Evolutionary conservation across 1,140 invertebrate species (phyloP).

Genomic region (Chrysomallon squamiferum): DNA sequence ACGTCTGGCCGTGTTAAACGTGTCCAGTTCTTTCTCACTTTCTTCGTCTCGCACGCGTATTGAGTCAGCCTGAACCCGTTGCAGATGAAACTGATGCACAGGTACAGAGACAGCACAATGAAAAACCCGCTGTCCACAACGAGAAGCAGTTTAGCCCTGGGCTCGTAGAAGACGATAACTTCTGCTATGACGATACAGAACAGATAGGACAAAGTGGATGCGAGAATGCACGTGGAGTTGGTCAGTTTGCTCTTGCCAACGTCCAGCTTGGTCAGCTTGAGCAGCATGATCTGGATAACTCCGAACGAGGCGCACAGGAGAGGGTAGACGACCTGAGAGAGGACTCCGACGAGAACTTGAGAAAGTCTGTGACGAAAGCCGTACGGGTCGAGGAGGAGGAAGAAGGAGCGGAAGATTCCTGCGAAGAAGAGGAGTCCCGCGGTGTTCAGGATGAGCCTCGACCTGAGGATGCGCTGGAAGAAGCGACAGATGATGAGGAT

Average conservation of each 20-base stretch:
- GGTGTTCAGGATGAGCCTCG: constrained; percentile 17
- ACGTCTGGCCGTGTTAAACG: constrained; percentile 9
- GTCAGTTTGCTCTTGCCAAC: constrained; percentile 15
- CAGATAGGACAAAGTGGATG: constrained; percentile 16
- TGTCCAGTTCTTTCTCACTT: constrained; percentile 13
- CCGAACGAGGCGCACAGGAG: constrained; percentile 20
- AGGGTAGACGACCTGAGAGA: constrained; percentile 20
- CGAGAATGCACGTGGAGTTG: constrained; percentile 14
- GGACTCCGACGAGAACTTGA: constrained; percentile 9
- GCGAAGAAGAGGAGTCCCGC: constrained; percentile 7
- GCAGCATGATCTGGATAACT: constrained; percentile 22
- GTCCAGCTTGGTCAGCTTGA: constrained; percentile 19
- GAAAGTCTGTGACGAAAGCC: constrained; percentile 11
- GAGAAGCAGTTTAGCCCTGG: constrained; percentile 12
- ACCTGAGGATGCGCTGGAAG: neutral
- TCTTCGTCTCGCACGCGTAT: constrained; percentile 18
- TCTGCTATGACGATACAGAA: constrained; percentile 19
- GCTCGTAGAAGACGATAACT: constrained; percentile 16
- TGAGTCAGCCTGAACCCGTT: constrained; percentile 22
- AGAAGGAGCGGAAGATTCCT: constrained; percentile 10
- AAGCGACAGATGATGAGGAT: constrained; percentile 10
- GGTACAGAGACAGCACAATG: constrained; percentile 15
- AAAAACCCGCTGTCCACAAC: constrained; percentile 23
- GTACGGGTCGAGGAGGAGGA: constrained; percentile 17
- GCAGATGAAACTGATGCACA: constrained; percentile 22